These are phyloP conservation scores for Chroicocephalus ridibundus DNA, from an alignment of 2,113 vertebrate genomes.

Conservation along the genomic window DNA sequence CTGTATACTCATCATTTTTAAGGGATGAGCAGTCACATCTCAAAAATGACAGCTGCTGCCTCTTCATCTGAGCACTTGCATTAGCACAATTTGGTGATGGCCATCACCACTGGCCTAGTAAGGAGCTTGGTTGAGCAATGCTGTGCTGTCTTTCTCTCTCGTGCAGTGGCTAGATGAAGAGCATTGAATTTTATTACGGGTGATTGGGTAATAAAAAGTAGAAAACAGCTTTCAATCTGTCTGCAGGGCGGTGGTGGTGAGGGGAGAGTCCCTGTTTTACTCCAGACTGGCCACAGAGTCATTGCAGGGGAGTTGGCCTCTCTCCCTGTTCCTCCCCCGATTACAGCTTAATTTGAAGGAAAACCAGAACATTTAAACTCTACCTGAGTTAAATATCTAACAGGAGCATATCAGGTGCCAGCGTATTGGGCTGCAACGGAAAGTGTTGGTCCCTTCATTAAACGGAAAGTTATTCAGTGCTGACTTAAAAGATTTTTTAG, in stretches of 20 bases:
- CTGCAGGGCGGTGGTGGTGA: background rate
- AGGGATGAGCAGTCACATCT: background rate
- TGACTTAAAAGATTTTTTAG: background rate
- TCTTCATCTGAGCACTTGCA: background rate
- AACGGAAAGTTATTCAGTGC: background rate
- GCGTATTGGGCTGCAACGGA: background rate
- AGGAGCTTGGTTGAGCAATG: background rate
- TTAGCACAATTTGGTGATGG: accelerated
- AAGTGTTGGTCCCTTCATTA: background rate
- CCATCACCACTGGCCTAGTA: accelerated
- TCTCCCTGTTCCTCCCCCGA: background rate
- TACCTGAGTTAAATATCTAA: background rate
- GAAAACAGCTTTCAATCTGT: background rate
- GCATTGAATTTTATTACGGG: background rate
- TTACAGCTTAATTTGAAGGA: background rate
- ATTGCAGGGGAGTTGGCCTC: background rate
- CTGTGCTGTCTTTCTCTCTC: background rate
- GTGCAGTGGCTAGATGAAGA: background rate
- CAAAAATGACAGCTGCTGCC: background rate
- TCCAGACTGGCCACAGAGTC: background rate
- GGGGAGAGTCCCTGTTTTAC: background rate
- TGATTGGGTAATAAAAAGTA: background rate
- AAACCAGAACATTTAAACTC: background rate
- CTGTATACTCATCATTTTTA: background rate
- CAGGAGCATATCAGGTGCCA: background rate